Evolutionary conservation across 2,888 invertebrate species (phyloP).

Genomic region (Cabera pusaria): DNA sequence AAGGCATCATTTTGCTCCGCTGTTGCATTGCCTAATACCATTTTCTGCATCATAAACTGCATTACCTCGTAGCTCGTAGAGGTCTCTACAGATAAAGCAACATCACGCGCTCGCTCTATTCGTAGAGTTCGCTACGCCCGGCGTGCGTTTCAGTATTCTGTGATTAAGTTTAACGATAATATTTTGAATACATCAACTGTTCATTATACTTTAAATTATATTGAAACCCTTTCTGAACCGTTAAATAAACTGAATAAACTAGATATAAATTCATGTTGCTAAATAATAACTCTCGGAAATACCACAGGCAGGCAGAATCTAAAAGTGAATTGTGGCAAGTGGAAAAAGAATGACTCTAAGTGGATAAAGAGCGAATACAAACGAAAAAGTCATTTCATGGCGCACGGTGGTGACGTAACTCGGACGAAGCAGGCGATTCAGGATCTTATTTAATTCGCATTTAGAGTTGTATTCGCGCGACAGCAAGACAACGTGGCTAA

Average conservation of each 20-base stretch:
- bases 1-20: conserved; percentile 56
- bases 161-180: conserved; percentile 6
- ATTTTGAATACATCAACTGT: too few relatives aligned
- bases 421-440: conserved; percentile 40
- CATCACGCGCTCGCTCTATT: conserved; percentile 20
- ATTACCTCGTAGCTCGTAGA: conserved; percentile 31
- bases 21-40: conserved; percentile 57
- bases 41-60: conserved; percentile 54
- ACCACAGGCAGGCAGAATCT: conserved; percentile 62
- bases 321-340: conserved; percentile 82
- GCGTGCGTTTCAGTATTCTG: conserved; percentile 19
- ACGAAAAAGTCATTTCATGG: conserved; percentile 82
- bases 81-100: conserved; percentile 26
- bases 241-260: conserved; percentile 20
- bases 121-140: conserved; percentile 24
- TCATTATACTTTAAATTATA: too few relatives aligned
- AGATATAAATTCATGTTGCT: conserved; percentile 58
- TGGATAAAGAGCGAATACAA: conserved; percentile 82
- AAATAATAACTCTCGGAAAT: conserved; percentile 63
- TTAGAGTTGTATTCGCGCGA: conserved; percentile 60
- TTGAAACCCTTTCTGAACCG: too few relatives aligned
- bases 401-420: conserved; percentile 69
- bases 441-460: conserved; percentile 43
- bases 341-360: conserved; percentile 81
- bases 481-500: conserved; percentile 68